These are phyloP conservation scores for Oreochromis tanganicae DNA, from an alignment of 2,113 vertebrate genomes.

Conservation along the genomic window DNA sequence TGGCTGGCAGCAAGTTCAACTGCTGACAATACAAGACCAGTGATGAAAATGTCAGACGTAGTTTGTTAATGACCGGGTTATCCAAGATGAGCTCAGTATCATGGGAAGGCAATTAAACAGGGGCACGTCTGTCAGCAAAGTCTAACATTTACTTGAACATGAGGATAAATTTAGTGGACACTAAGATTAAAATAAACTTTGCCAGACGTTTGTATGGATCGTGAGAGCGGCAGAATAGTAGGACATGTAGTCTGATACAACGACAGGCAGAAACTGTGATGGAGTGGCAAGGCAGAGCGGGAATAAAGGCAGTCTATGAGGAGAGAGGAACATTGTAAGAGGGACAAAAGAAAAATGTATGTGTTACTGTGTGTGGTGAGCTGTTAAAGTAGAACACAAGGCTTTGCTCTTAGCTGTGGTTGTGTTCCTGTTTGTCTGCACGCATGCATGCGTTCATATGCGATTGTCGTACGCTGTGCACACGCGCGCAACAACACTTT, in stretches of 20 bases:
- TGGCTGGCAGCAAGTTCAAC: not conserved
- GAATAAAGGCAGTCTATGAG: not conserved
- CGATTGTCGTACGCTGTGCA: not conserved
- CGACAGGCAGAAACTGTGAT: not conserved
- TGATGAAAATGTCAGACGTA: conserved; percentile 42
- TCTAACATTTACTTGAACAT: not conserved
- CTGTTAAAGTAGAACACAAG: not conserved
- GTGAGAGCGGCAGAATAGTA: not conserved
- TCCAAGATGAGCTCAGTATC: conserved; percentile 19
- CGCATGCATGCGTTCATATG: not conserved
- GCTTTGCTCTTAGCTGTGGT: not conserved
- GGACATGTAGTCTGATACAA: conserved; percentile 8
- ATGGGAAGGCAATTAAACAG: conserved; percentile 22
- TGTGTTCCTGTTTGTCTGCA: not conserved
- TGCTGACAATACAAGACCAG: conserved; percentile 7
- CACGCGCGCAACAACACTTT: not conserved
- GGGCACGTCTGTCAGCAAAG: not conserved
- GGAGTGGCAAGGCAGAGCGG: not conserved
- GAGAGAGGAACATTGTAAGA: not conserved
- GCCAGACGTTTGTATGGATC: not conserved
- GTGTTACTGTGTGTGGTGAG: not conserved
- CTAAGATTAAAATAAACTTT: not conserved
- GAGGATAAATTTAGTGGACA: not conserved
- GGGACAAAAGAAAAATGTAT: not conserved
- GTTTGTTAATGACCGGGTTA: conserved; percentile 37